A percentile compares a stretch with the other conserved stretches of the same genome.
These are phyloP conservation scores for Telenomus remus DNA, from an alignment of 1,140 invertebrate genomes.

Conservation along the genomic window DNA sequence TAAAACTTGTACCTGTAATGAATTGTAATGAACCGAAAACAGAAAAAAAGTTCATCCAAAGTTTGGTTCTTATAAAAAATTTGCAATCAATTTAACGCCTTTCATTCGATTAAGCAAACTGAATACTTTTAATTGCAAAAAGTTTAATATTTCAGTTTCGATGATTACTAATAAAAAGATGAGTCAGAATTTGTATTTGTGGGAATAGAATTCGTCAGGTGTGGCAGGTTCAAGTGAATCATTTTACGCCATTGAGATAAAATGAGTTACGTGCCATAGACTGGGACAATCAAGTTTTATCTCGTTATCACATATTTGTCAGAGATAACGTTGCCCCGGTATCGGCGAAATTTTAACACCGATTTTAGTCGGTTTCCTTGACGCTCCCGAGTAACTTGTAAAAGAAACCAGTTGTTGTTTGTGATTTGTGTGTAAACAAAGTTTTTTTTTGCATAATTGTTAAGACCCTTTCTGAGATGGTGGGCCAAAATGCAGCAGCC, in stretches of 20 bases:
- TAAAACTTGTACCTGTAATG: no score
- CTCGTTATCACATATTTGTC: slow-evolving; percentile 71
- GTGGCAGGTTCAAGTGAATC: slow-evolving; percentile 47
- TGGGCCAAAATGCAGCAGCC: slow-evolving; percentile 63
- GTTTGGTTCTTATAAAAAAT: no score
- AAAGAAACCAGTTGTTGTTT: background rate
- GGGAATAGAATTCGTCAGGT: slow-evolving; percentile 29
- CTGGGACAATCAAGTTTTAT: slow-evolving; percentile 68
- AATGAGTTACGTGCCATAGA: slow-evolving; percentile 56
- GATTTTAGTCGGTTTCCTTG: slow-evolving; percentile 50
- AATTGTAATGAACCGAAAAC: no score
- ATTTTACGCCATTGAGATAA: slow-evolving; percentile 47
- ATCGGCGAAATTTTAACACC: slow-evolving; percentile 39
- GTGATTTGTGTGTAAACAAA: no score
- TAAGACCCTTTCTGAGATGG: slow-evolving; percentile 57
- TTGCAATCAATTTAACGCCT: no score
- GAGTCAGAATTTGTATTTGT: no score
- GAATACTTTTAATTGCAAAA: no score
- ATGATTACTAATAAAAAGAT: no score
- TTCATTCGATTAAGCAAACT: no score
- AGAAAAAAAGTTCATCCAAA: no score
- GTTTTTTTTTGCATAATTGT: background rate
- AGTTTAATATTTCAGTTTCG: no score
- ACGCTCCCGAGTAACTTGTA: slow-evolving; percentile 5
- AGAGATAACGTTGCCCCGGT: slow-evolving; percentile 58